Evolutionary conservation across 2,113 vertebrate genomes (phyloP), one percentile per base, ranked within the genome.

Genomic region (Nothobranchius furzeri): DNA sequence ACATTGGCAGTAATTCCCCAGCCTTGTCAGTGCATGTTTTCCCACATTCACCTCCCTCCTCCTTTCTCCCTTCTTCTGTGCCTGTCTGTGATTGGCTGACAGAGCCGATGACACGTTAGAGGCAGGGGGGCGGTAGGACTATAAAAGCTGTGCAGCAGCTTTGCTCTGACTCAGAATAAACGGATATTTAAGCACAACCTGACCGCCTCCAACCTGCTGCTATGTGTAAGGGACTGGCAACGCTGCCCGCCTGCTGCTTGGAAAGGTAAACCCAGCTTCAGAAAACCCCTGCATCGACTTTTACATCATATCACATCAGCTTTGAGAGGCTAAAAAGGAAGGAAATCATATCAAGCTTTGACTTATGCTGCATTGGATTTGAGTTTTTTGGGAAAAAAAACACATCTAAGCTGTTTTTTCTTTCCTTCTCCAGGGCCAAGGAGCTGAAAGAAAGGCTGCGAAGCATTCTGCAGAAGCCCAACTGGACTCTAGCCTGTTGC

Each of bases 381-480:
- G 20, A 20, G 20, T 30, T 1, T 30, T 30, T 30, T 30, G 53
- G 71, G n/a, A n/a, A 4, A 12, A 30, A 40, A 47, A 52, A 54
- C 60, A 37, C 2, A 47, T 64, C 47, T 74, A 47, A 77, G 13
- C 12, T 69, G 20, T 73, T 13, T 77, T 1, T 14, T 48, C 8
- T 60, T 12, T 13, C 3, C 52, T 3, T 30, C 30, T 30, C 35
- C 73, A 99, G 96, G 90, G 95, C 94, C 66, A 98, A 98, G 85
- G 94, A 94, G 75, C 88, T 98, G 78, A 97, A 96, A 82, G 94
- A 89, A 6, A 93, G 95, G 9, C 90, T 99, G 71, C 90, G 93
- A 58, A 93, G 91, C 87, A 90, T 98, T 76, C 90, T 97, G 75
- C 95, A 95, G 14, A 96, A 92, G 66, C 76, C 94, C 1, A 94